Percentiles rank a stretch among this genome's conserved stretches.
These are phyloP conservation scores for Illadopsis cleaveri DNA, from an alignment of 2,113 vertebrate species.

Conservation along the genomic window DNA sequence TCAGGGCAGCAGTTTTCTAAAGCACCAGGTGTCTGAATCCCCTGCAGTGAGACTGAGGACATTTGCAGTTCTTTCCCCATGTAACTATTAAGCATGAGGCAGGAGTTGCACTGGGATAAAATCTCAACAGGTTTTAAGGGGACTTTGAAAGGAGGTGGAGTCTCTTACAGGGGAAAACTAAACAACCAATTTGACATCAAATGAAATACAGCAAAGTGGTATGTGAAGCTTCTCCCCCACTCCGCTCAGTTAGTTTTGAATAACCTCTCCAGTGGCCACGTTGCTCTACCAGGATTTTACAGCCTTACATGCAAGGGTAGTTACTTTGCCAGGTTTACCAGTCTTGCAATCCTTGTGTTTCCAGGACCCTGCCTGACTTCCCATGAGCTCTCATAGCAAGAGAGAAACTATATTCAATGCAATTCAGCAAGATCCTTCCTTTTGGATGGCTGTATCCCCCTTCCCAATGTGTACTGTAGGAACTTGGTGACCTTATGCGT, in stretches of 20 bases:
- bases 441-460: neutral
- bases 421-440: neutral
- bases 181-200: constrained; percentile 9
- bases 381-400: fast-evolving
- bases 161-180: neutral
- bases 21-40: neutral
- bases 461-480: neutral
- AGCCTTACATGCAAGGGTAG: neutral
- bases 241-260: neutral
- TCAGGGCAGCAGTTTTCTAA: neutral
- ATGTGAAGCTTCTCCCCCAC: fast-evolving
- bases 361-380: neutral
- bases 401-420: fast-evolving
- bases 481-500: fast-evolving
- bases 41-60: neutral
- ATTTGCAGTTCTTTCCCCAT: neutral
- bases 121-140: neutral
- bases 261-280: neutral
- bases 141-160: constrained; percentile 46
- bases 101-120: neutral
- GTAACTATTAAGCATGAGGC: fast-evolving
- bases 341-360: neutral
- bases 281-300: neutral
- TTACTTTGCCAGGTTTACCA: neutral
- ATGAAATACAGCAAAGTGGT: neutral